Evolutionary conservation across 2,888 invertebrate genomes (phyloP), one percentile per base, ranked within the genome.

Genomic region (Steinernema carpocapsae): DNA sequence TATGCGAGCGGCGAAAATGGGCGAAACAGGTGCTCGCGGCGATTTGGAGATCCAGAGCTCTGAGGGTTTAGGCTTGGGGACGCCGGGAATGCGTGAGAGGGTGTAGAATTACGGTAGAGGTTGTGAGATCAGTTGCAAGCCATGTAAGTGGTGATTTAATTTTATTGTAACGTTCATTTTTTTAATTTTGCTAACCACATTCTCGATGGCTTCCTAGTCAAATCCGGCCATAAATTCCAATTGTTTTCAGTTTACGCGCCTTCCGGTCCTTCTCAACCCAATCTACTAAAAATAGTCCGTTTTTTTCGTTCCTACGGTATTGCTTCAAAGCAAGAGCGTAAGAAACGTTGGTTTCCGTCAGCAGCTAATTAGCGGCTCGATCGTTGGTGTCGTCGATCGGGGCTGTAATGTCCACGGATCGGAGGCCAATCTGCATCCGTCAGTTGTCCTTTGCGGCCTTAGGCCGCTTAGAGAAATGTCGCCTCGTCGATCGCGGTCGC

Each of bases 381-480:
- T 64, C 26, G 64, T 64, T 64, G 64, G 64, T 64, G 64, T 64
- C 64, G 64, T 17, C 64, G 24, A 17, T 26, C 29, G 32, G 32
- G 37, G 64, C 14, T 64, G 64, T 64, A 64, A 64, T 64, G 64
- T 64, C 64, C 64, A 64, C 64, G 64, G 51, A 56, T 64, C 32
- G 64, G 56, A 64, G 29, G 29, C 64, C 64, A 32, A 17, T 29
- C 32, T 26, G 64, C 26, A 17, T 48, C 64, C 64, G 64, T 64
- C 64, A 64, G 64, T 64, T 64, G 64, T 64, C 64, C 64, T 64
- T 64, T 64, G 64, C 64, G 64, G 37, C 64, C 48, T 48, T 4
- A 4, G 48, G 64, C 17, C 64, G 64, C 22, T 26, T 32, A 24
- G 32, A 17, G 64, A 32, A 64, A 64, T 64, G 64, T 64, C 64